Percentiles rank a stretch among this genome's conserved stretches.
These are phyloP conservation scores for Orcinus orca DNA, from an alignment of 2,113 vertebrate genomes.

Conservation along the genomic window DNA sequence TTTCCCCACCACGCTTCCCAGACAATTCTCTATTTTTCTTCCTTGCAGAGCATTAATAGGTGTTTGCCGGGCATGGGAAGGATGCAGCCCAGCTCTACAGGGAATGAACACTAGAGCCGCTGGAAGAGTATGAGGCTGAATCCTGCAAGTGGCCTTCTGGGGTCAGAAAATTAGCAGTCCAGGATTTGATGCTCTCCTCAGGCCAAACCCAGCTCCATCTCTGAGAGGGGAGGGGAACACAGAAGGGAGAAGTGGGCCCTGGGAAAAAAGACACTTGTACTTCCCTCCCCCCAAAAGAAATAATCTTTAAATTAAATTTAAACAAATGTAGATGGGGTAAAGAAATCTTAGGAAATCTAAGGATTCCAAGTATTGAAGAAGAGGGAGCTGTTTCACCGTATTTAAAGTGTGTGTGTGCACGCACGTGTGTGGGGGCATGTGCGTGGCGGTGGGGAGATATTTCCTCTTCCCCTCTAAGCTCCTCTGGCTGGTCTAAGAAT, in stretches of 20 bases:
- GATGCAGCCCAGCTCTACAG: background rate
- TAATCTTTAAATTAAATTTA: background rate
- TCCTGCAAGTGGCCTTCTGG: background rate
- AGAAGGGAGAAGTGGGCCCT: background rate
- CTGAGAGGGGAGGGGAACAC: background rate
- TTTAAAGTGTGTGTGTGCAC: background rate
- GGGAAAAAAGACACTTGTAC: background rate
- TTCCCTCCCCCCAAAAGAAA: background rate
- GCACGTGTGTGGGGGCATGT: accelerated
- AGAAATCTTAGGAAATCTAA: background rate
- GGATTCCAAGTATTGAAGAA: background rate
- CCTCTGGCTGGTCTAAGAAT: too few relatives aligned
- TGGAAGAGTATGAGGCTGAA: background rate
- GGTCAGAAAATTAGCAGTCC: background rate
- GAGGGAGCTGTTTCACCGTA: background rate
- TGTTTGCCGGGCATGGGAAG: background rate
- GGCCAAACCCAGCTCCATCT: background rate
- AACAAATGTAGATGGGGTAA: background rate
- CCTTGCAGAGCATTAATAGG: background rate
- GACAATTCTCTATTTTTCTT: background rate
- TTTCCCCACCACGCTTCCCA: background rate
- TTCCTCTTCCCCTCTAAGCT: too few relatives aligned
- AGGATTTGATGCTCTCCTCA: background rate
- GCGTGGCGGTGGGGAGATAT: too few relatives aligned
- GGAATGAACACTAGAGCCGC: background rate